Base-by-base conservation (phyloP, 2,888 invertebrate genomes). In the Drosophila longiperda region DNA sequence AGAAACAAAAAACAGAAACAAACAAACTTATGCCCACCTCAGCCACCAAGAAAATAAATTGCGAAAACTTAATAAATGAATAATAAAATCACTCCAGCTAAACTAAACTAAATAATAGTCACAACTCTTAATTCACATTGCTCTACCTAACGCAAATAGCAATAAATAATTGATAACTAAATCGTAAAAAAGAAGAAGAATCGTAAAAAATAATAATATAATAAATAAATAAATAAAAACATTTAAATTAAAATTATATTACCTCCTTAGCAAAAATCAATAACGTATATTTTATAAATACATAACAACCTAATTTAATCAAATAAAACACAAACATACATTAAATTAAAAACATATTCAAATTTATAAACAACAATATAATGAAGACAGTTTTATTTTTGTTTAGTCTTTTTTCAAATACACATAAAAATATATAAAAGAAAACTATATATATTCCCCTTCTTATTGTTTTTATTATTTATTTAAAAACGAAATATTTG, bases 221-320 rank as follows among this genome's bases (percentile, higher is more conserved):
- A 68, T 7, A 63, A 68, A 32, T 60, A 75, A 73, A 55, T 72
- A 68, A 69, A 66, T 77, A 75, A 74, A 40, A 71, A 71, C 72
- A 79, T 81, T 86, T 75, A 87, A 83, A 78, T 82, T 82, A 89
- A 89, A 89, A 89, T 86, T 90, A 89, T 85, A 91, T 91, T 91
- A 91, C 91, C 90, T 91, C 91, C 90, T 91, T 91, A 91, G 91
- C 89, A 87, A 91, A 91, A 91, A 86, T 84, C 89, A 82, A 82
- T 80, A 84, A 88, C 73, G 77, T 74, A 82, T 78, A 60, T 69
- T 67, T 65, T 59, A 69, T 72, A 33, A 76, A 66, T 59, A 57
- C 59, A 57, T 45, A 55, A 63, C 32, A 59, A 54, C n/a, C 15
- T 52, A 55, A 75, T 40, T 75, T 78, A 72, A 73, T 77, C 69